Evolutionary conservation across 2,888 invertebrate genomes (phyloP).

Genomic region (Criorhina ranunculi): DNA sequence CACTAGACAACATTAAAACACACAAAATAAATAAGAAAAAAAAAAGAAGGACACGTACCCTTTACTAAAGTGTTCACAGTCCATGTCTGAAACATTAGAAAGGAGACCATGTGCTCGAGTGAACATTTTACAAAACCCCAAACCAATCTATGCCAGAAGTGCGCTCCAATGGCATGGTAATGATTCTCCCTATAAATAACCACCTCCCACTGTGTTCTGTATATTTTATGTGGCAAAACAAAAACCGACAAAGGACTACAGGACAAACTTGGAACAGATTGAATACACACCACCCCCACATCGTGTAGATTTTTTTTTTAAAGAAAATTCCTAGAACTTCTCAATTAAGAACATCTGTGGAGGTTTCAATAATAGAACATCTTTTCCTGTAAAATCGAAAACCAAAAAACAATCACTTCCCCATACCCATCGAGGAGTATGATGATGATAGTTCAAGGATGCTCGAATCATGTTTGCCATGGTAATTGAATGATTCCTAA

Average conservation of each 20-base stretch:
- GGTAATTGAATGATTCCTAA: slow-evolving; percentile 39
- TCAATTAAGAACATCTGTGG: slow-evolving; percentile 1
- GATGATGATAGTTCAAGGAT: not conserved
- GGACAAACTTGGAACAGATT: not conserved
- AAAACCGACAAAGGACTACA: not conserved
- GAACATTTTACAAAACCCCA: not conserved
- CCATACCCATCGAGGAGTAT: not conserved
- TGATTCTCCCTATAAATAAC: slow-evolving; percentile 2
- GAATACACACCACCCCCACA: not conserved
- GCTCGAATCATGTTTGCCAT: slow-evolving; percentile 10
- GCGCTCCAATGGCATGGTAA: not conserved
- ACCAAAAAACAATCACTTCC: not conserved
- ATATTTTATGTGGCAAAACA: not conserved
- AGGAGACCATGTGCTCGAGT: not conserved
- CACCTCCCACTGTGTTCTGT: not conserved
- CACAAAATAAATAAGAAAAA: not conserved
- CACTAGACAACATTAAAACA: not conserved
- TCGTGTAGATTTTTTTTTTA: not conserved
- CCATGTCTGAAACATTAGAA: too few relatives aligned
- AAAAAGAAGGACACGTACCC: not conserved
- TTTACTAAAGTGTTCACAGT: not conserved
- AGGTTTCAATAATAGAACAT: not conserved
- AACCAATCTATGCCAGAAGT: not conserved
- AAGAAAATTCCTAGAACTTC: not conserved
- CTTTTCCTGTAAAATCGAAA: too few relatives aligned